Evolutionary conservation across 2,797 vertebrate species (phyloP).

Genomic region (Phyllotis vaccarum): DNA sequence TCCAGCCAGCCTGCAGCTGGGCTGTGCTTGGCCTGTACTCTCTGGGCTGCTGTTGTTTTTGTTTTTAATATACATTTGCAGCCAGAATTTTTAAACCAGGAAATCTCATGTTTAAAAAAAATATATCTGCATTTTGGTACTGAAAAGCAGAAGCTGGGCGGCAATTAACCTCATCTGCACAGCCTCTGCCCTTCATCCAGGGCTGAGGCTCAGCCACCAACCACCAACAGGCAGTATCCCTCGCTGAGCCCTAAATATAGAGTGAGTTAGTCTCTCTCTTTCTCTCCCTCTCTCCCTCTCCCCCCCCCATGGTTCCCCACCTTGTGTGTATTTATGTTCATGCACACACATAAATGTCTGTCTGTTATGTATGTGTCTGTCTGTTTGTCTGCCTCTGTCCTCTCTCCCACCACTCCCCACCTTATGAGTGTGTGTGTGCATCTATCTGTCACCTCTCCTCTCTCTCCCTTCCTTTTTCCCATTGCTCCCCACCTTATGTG

Average conservation of each 20-base stretch:
- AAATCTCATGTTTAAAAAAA: constrained; percentile 51
- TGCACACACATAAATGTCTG: too few species aligned
- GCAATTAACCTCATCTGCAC: constrained; percentile 56
- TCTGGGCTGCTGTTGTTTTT: not conserved
- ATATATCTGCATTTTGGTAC: constrained; percentile 54
- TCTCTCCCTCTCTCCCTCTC: not conserved
- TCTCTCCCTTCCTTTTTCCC: not conserved
- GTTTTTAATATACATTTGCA: constrained; percentile 19
- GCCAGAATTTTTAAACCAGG: constrained; percentile 57
- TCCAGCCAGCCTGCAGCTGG: constrained; percentile 3
- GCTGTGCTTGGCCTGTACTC: not conserved
- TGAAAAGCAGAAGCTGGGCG: constrained; percentile 34
- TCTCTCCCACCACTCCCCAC: not conserved
- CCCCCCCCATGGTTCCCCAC: not conserved
- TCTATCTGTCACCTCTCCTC: too few species aligned
- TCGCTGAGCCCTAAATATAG: not conserved
- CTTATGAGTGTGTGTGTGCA: not conserved
- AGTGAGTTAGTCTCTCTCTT: not conserved
- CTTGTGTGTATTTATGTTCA: not conserved
- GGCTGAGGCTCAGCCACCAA: not conserved
- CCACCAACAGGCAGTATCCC: not conserved
- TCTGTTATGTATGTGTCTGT: not conserved
- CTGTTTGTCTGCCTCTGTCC: not conserved
- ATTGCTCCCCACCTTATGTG: not conserved
- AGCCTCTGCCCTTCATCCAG: not conserved